Conservation (phyloP, 53 echinoderm and acorn worm species). For the Patiria pectinifera region DNA sequence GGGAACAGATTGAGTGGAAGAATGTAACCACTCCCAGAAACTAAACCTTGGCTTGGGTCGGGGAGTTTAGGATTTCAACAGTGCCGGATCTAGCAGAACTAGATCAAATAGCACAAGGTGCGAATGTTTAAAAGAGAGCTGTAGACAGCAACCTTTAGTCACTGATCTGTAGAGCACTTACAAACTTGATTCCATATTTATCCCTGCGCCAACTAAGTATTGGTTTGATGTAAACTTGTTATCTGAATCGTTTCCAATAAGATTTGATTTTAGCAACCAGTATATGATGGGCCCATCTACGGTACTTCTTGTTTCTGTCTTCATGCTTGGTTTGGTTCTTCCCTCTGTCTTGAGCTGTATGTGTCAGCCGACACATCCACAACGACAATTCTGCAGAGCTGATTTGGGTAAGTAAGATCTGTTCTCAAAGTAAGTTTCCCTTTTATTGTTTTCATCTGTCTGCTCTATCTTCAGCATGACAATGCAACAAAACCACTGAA, state of each 20-base stretch:
- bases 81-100: background rate
- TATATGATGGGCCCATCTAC: background rate
- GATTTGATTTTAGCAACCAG: background rate
- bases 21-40: background rate
- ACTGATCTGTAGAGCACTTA: background rate
- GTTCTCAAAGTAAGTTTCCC: background rate
- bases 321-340: slow-evolving; percentile 11
- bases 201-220: background rate
- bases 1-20: background rate
- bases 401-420: slow-evolving; percentile 74
- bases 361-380: slow-evolving; percentile 83
- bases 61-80: background rate
- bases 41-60: background rate
- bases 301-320: background rate
- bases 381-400: slow-evolving; percentile 78
- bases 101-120: background rate
- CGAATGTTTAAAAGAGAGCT: background rate
- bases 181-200: background rate
- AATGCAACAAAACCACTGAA: too few relatives aligned
- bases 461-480: too few relatives aligned
- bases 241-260: background rate
- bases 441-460: too few relatives aligned
- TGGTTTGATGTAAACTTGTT: background rate
- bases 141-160: background rate
- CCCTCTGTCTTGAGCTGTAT: slow-evolving; percentile 62